Base-by-base conservation (phyloP, 1,140 invertebrate genomes). In the Mesaphorura yosii region DNA sequence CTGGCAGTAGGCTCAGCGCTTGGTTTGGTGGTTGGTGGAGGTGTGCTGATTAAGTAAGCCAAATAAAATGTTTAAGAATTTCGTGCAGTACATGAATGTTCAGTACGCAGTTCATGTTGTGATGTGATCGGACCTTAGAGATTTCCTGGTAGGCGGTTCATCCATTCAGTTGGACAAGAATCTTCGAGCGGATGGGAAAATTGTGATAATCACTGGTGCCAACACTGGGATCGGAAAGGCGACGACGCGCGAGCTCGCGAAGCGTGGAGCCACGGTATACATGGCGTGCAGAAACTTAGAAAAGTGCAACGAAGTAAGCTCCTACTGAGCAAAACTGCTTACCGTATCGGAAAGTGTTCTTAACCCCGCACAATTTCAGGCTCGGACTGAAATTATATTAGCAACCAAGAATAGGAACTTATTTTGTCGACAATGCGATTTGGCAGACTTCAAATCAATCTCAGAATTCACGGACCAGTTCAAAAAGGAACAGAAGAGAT, bases 371-470 rank as follows among this genome's bases (percentile, higher is more conserved):
- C n/a, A n/a, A n/a, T 67, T 68, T 23, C 56, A 79, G 66, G 70
- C 78, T 23, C 76, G 86, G 1, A 70, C 78, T 64, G 77, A 88
- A 62, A 89, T 95, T 44, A 80, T 86, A 19, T 63, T 83, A 41
- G 75, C 79, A 50, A 83, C 84, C 2, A 70, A 69, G 58, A 91
- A 90, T 66, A 83, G 84, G 66, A 80, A 82, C 65, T 74, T 89
- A 34, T 86, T 84, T 61, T 88, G 86, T 72, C 70, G 86, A 64
- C 68, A 78, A 66, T 86, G 84, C 73, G 86, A 92, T 70, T 76
- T 91, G 53, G 75, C 84, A 50, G 87, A 83, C 14, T 73, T 83
- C 52, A 70, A 79, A 47, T 90, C 86, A 39, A 79, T 91, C 49
- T 70, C 76, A 40, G 66, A 78, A 15, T 91, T 91, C 76, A 84